These are phyloP conservation scores for Arctia plantaginis DNA, from an alignment of 2,888 invertebrate genomes.

Conservation along the genomic window DNA sequence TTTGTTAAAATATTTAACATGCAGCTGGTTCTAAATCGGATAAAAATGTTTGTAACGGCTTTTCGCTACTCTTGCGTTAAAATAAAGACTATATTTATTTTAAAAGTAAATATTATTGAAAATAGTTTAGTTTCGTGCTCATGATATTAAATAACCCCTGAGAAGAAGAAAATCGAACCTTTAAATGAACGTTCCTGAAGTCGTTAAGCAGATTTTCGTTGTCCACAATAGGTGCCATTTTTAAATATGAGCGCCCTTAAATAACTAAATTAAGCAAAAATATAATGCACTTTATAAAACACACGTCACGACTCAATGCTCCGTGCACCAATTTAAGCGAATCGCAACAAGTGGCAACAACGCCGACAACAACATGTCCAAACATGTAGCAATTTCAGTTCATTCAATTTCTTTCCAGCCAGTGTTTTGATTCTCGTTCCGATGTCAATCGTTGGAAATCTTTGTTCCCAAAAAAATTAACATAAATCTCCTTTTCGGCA, in stretches of 20 bases:
- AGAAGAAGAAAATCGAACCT: slow-evolving; percentile 62
- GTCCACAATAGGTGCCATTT: slow-evolving; percentile 47
- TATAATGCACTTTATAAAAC: background rate
- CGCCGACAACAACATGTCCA: background rate
- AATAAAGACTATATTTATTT: rapidly evolving
- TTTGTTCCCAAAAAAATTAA: background rate
- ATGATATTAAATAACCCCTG: no score
- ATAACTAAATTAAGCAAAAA: background rate
- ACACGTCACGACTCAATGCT: background rate
- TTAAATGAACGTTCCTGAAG: slow-evolving; percentile 76
- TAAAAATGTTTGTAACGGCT: background rate
- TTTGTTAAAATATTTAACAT: background rate
- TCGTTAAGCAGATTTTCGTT: slow-evolving; percentile 79
- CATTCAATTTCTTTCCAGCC: background rate
- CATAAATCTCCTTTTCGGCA: background rate
- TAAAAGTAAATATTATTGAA: background rate
- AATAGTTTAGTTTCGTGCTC: background rate
- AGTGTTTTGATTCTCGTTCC: slow-evolving; percentile 14
- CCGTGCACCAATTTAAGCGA: background rate
- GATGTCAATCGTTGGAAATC: background rate
- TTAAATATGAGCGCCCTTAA: background rate
- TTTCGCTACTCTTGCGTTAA: background rate
- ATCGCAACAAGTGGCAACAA: background rate
- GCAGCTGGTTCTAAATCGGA: no score
- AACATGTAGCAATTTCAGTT: background rate